Percentiles rank a stretch among this genome's conserved stretches.
phyloP scores from a whole-genome alignment of 2,113 vertebrate species.

The Eupsittula cactorum region DNA sequence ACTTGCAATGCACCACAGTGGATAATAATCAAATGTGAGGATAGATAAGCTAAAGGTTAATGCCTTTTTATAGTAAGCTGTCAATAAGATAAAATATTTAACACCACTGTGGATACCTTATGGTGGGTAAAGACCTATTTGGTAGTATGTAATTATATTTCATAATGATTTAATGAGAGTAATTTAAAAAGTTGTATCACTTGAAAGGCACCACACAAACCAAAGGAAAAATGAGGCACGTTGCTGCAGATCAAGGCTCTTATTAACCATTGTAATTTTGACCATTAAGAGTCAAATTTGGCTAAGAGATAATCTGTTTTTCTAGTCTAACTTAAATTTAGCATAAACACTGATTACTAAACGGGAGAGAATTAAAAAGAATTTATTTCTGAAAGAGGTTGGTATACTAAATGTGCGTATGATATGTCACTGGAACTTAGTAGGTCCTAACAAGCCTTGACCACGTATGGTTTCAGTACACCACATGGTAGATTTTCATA shows the following conservation, averaged over 20 bases:
- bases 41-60: slow-evolving; percentile 10
- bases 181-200: neutral
- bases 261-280: neutral
- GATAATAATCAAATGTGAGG: neutral
- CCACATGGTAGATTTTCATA: neutral
- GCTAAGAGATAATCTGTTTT: neutral
- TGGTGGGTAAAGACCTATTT: neutral
- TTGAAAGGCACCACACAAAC: neutral
- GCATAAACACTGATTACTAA: neutral
- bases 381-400: neutral
- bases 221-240: neutral
- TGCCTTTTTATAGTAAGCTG: neutral
- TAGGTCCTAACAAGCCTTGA: neutral
- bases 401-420: neutral
- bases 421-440: neutral
- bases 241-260: neutral
- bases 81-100: neutral
- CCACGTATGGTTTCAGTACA: neutral
- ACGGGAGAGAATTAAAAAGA: neutral
- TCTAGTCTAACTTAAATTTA: neutral
- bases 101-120: neutral
- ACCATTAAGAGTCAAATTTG: neutral
- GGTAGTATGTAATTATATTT: neutral
- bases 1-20: neutral
- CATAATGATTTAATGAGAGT: neutral